A percentile compares a stretch with the other conserved stretches of the same genome.
Evolutionary conservation across 2,888 invertebrate genomes (phyloP).

Genomic region (Spicauda simplicius): DNA sequence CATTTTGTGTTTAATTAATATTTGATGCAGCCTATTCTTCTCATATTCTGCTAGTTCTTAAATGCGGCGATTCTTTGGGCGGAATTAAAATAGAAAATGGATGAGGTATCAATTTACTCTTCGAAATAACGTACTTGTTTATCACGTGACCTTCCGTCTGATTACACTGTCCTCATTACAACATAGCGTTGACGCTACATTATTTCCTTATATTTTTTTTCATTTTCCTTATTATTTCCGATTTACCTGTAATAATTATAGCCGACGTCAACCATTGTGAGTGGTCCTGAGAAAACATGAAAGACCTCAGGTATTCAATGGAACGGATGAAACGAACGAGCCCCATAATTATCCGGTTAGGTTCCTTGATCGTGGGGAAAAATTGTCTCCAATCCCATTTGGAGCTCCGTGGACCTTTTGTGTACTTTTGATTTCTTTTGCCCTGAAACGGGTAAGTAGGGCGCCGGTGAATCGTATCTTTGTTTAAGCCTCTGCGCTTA

Average conservation of each 20-base stretch:
- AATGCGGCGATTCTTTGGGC: too few relatives aligned
- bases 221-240: slow-evolving; percentile 2
- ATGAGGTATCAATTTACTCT: too few relatives aligned
- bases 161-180: neutral
- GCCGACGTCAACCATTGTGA: neutral
- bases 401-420: slow-evolving; percentile 22
- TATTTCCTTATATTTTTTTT: too few relatives aligned
- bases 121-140: too few relatives aligned
- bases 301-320: slow-evolving; percentile 48
- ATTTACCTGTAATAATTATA: slow-evolving; percentile 1
- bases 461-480: slow-evolving; percentile 19
- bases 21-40: too few relatives aligned
- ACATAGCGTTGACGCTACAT: neutral
- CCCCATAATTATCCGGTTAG: slow-evolving; percentile 77
- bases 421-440: slow-evolving; percentile 32
- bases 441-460: slow-evolving; percentile 18
- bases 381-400: slow-evolving; percentile 15
- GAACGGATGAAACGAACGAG: slow-evolving; percentile 66
- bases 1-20: too few relatives aligned
- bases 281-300: slow-evolving; percentile 14
- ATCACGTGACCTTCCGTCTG: too few relatives aligned
- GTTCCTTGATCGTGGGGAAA: slow-evolving; percentile 48
- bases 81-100: too few relatives aligned
- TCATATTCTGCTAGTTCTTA: too few relatives aligned
- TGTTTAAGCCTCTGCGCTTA: slow-evolving; percentile 20